Evolutionary conservation across 1,140 invertebrate genomes (phyloP), one percentile per base, ranked within the genome.

Genomic region (Oreohelix idahoensis): DNA sequence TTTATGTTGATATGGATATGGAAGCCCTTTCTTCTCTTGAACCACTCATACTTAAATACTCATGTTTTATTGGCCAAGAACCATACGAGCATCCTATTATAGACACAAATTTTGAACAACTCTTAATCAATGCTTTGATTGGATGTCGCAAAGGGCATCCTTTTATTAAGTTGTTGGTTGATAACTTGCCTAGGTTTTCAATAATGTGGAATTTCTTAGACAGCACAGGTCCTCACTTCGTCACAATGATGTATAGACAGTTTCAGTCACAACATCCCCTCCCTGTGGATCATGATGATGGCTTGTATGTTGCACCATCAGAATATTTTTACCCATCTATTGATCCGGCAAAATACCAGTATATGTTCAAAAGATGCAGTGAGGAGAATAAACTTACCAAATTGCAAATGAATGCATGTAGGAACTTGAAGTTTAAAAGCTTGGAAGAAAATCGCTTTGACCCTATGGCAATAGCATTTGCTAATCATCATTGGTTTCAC

Each of bases 41-140:
- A 71, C 89, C 90, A 13, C 83, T 90, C 29, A 71, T 86, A 4
- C 80, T 81, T 13, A 90, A 89, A 81, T 90, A 90, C 83, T 73
- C 85, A 0, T 91, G 91, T 86, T 90, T 91, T 82, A 39, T 92
- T 35, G 87, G 89, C 36, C 90, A 92, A 80, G 91, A 92, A 83
- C 90, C 91, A 29, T 89, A 88, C 70, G 91, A 89, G 84, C 90
- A 92, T 85, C 87, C 91, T 0, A 85, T 90, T 70, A 80, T 89
- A 74, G 89, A 89, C 78, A 84, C 87, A n/a, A 91, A 89, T 81
- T 89, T 89, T 85, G 88, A 91, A 81, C 80, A 87, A 69, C 83
- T 91, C 11, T 88, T 89, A 11, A 90, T 91, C 69, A 92, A 92
- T 88, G 90, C 91, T 66, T 70, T 92, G 4, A 91, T 91, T 82